A percentile compares a stretch with the other conserved stretches of the same genome.
Evolutionary conservation across 1,140 invertebrate genomes (phyloP).

Genomic region (Hyposmocoma kahamanoa): DNA sequence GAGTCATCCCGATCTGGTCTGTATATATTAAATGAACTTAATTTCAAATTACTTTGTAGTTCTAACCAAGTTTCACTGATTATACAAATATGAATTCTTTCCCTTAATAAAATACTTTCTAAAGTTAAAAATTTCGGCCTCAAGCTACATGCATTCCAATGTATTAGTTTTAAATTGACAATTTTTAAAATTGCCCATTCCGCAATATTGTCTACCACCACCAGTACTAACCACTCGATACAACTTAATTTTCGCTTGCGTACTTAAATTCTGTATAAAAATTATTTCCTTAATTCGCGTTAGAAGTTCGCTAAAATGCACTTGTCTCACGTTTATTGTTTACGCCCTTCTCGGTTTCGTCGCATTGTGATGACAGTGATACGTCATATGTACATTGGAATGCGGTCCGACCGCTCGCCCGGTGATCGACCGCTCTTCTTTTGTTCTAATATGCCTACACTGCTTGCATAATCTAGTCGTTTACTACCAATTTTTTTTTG

Average conservation of each 20-base stretch:
- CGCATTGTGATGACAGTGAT: too few species aligned
- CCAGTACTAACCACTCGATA: background rate
- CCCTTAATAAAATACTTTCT: constrained; percentile 12
- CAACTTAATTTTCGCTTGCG: constrained; percentile 9
- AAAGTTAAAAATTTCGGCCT: constrained; percentile 15
- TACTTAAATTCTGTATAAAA: constrained; percentile 3
- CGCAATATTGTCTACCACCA: background rate
- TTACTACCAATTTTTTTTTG: background rate
- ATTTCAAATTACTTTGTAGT: constrained; percentile 4
- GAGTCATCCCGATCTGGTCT: constrained; percentile 20
- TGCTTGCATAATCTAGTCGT: background rate
- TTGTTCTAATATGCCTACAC: too few species aligned
- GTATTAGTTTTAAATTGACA: constrained; percentile 18
- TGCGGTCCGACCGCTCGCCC: too few species aligned
- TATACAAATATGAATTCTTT: constrained; percentile 18
- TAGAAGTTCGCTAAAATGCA: constrained; percentile 2
- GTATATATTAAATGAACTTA: constrained; percentile 18
- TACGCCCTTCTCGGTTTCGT: too few species aligned
- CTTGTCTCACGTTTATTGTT: too few species aligned
- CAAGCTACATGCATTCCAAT: constrained; percentile 23
- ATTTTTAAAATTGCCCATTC: background rate
- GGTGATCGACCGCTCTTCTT: too few species aligned
- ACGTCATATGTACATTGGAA: too few species aligned
- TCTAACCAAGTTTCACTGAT: constrained; percentile 21
- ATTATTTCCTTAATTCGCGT: constrained; percentile 11